Conservation (phyloP, 2,113 vertebrate species). For the Lophius piscatorius region DNA sequence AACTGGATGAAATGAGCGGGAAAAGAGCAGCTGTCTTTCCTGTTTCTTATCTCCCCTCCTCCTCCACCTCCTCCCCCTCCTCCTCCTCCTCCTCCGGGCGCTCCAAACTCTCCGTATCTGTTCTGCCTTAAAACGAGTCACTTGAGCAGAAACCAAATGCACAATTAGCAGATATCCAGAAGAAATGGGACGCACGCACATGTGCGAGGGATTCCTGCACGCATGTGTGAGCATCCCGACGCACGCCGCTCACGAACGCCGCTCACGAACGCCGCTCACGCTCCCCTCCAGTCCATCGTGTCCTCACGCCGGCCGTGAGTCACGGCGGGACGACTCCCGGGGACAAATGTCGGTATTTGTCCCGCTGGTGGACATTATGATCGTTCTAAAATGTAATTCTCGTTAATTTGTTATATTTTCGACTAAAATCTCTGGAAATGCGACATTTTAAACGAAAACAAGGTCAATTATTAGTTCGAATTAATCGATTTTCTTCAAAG, state of each 20-base stretch:
- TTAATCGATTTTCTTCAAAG: no score
- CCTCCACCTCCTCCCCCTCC: slow-evolving; percentile 12
- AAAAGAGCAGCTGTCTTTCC: slow-evolving; percentile 93
- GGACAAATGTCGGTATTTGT: no score
- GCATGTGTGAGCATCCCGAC: slow-evolving; percentile 58
- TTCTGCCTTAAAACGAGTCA: slow-evolving; percentile 72
- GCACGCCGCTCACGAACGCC: not conserved
- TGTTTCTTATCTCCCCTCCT: slow-evolving; percentile 76
- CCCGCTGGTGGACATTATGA: no score
- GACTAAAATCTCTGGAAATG: no score
- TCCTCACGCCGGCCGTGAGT: slow-evolving; percentile 52
- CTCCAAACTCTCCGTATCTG: slow-evolving; percentile 62
- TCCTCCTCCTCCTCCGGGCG: slow-evolving; percentile 35
- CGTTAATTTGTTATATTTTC: no score
- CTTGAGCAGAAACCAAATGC: slow-evolving; percentile 79
- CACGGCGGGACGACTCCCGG: no score
- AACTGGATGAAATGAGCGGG: slow-evolving; percentile 94
- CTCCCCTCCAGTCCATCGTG: slow-evolving; percentile 49
- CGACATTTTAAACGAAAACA: no score
- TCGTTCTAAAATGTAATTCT: no score
- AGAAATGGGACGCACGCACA: slow-evolving; percentile 66
- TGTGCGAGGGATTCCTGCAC: slow-evolving; percentile 54
- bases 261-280: slow-evolving; percentile 15
- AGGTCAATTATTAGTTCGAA: no score
- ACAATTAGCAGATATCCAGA: slow-evolving; percentile 78